These are phyloP conservation scores for Halocynthia aurantium DNA, from an alignment of 23 tunicate genomes.

Conservation along the genomic window DNA sequence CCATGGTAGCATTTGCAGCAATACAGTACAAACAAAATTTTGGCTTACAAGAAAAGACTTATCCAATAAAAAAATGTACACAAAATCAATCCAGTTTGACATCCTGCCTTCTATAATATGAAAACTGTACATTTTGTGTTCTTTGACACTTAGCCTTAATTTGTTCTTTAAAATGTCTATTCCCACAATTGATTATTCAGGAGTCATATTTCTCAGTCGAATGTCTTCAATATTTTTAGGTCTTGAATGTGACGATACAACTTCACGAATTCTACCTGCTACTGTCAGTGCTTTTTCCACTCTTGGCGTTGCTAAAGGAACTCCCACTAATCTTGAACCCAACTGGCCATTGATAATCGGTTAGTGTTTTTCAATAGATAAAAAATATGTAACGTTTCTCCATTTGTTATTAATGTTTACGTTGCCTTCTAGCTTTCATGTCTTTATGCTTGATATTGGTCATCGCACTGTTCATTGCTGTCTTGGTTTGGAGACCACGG, in stretches of 20 bases:
- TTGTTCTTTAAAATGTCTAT: no score
- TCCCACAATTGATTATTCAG: no score
- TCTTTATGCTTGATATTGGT: slow-evolving; percentile 52
- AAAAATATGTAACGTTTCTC: neutral
- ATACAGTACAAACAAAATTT: no score
- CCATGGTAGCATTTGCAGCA: no score
- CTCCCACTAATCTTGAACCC: slow-evolving; percentile 70
- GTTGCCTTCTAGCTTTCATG: slow-evolving; percentile 21
- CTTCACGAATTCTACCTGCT: slow-evolving; percentile 54
- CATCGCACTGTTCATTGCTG: slow-evolving; percentile 61
- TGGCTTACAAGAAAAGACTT: no score
- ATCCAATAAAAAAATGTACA: no score
- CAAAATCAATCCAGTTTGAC: no score
- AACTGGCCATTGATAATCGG: slow-evolving; percentile 71
- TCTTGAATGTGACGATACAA: slow-evolving; percentile 34
- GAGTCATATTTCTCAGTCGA: neutral
- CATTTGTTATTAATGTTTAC: neutral
- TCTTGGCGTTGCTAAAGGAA: slow-evolving; percentile 64
- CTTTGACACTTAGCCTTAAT: no score
- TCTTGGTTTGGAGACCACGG: slow-evolving; percentile 84
- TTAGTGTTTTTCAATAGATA: slow-evolving; percentile 2
- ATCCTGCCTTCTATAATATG: no score
- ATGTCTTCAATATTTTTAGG: slow-evolving; percentile 25
- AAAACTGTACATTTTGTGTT: no score
- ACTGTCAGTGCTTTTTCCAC: slow-evolving; percentile 41